Conservation (phyloP, 2,113 vertebrate species). For the Redunca redunca region DNA sequence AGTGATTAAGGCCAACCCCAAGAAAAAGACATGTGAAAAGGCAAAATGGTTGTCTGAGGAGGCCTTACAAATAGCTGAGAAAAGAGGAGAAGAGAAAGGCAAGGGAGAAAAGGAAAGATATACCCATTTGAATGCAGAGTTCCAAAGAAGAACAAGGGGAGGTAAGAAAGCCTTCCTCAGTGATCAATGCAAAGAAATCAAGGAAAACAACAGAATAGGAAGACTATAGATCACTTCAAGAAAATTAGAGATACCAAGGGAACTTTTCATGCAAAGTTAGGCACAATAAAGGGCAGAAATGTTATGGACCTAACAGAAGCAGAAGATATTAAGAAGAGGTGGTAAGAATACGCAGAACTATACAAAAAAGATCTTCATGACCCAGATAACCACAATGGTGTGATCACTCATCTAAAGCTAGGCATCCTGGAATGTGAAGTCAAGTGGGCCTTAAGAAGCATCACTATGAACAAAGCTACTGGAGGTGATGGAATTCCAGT, state of each 20-base stretch:
- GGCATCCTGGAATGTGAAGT: not conserved
- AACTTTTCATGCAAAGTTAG: not conserved
- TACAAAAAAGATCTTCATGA: not conserved
- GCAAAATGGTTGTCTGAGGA: not conserved
- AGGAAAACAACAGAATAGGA: not conserved
- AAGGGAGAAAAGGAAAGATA: not conserved
- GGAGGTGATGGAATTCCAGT: not conserved
- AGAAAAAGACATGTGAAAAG: not conserved
- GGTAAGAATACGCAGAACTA: not conserved
- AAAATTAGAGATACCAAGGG: not conserved
- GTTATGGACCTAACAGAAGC: not conserved
- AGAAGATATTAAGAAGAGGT: not conserved
- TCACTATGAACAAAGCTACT: not conserved
- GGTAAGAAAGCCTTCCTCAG: not conserved
- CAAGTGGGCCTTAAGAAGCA: not conserved
- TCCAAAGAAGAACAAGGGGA: not conserved
- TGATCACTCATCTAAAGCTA: not conserved
- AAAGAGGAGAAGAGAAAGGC: not conserved
- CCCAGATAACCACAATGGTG: not conserved
- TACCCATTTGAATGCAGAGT: not conserved
- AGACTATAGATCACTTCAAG: not conserved
- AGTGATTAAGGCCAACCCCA: not conserved
- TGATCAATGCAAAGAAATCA: not conserved
- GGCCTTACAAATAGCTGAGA: not conserved
- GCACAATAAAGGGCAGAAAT: not conserved